Percentiles rank a stretch among this genome's conserved stretches.
Conservation (phyloP, 2,888 invertebrate genomes). For the Apodemia mormo region DNA sequence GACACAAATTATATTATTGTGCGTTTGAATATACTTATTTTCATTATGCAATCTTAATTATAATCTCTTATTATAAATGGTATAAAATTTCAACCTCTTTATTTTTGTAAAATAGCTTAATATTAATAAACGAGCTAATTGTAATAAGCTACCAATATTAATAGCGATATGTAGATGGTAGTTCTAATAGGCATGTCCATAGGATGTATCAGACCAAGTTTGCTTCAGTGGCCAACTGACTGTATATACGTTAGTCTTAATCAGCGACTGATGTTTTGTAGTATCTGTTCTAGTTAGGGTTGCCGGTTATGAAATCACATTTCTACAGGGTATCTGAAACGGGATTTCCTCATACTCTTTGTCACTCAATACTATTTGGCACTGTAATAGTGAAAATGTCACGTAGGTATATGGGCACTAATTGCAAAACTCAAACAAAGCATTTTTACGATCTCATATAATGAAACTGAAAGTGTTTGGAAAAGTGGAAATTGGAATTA, state of each 20-base stretch:
- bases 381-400: neutral
- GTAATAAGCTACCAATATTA: conserved; percentile 2
- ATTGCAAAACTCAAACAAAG: neutral
- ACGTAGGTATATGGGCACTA: neutral
- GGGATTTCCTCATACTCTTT: conserved; percentile 1
- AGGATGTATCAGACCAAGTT: conserved; percentile 16
- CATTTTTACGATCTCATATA: neutral
- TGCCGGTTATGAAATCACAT: conserved; percentile 11
- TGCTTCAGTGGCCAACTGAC: conserved; percentile 9
- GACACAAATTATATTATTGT: no score
- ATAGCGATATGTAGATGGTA: neutral
- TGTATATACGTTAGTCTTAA: conserved; percentile 13
- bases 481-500: no score
- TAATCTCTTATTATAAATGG: neutral
- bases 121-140: neutral
- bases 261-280: conserved; percentile 15
- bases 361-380: neutral
- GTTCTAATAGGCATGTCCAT: conserved; percentile 8
- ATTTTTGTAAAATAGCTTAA: neutral
- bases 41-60: no score
- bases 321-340: conserved; percentile 11
- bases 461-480: no score
- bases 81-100: neutral
- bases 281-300: conserved; percentile 8
- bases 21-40: no score